These are phyloP conservation scores for Dendrophyllia cribrosa DNA, from an alignment of 64 coral and sea anemone genomes.

Conservation along the genomic window DNA sequence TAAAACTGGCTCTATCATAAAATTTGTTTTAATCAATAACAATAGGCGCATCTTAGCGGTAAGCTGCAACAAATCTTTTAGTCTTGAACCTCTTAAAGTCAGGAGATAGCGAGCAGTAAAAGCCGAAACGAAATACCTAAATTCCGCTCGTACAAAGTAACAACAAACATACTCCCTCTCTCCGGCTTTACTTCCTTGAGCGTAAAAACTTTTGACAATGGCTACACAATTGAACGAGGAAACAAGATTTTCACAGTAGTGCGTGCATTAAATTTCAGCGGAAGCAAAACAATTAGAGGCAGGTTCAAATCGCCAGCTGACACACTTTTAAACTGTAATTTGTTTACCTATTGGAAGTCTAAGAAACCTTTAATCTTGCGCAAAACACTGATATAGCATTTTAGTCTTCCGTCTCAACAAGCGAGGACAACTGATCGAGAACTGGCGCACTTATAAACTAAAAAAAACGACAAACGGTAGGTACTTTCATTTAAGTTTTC, in stretches of 20 bases:
- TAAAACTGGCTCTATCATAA: not conserved
- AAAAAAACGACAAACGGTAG: too few relatives aligned
- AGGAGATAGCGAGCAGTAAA: too few relatives aligned
- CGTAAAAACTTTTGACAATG: slow-evolving; percentile 10
- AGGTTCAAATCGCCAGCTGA: not conserved
- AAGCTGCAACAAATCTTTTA: not conserved
- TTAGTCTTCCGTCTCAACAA: not conserved
- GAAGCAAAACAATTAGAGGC: not conserved
- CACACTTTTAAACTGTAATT: not conserved
- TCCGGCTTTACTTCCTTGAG: not conserved
- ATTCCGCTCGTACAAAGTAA: not conserved
- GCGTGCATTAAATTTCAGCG: slow-evolving; percentile 11
- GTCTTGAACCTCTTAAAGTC: not conserved
- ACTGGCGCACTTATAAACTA: too few relatives aligned
- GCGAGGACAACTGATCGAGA: not conserved
- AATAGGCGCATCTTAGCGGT: not conserved
- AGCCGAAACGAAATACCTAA: slow-evolving; percentile 9
- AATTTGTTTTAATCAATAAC: not conserved
- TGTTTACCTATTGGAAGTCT: not conserved
- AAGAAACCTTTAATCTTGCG: not conserved
- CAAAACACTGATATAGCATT: not conserved
- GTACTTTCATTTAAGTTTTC: too few relatives aligned
- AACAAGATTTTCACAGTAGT: not conserved
- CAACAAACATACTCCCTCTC: not conserved
- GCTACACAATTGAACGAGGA: not conserved